These are phyloP conservation scores for Marasmarcha lunaedactyla DNA, from an alignment of 2,888 invertebrate genomes.

Conservation along the genomic window DNA sequence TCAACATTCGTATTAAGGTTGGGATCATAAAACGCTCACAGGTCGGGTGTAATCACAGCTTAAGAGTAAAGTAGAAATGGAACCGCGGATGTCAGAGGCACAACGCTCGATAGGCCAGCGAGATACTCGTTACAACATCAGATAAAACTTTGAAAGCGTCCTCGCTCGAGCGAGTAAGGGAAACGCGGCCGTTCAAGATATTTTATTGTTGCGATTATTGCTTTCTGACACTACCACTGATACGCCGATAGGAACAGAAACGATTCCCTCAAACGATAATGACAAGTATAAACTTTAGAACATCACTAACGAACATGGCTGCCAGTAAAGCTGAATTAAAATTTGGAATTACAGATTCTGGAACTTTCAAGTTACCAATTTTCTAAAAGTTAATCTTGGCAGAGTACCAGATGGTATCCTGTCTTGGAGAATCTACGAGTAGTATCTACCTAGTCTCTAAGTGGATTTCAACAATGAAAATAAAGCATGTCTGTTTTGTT, in stretches of 20 bases:
- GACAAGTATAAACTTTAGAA: too few species aligned
- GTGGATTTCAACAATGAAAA: too few species aligned
- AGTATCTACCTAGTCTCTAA: too few species aligned
- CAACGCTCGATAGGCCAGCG: constrained; percentile 28
- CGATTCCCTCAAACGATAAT: too few species aligned
- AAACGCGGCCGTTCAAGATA: constrained; percentile 30
- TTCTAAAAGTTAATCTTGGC: neutral
- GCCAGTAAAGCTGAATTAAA: too few species aligned
- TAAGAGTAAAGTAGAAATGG: constrained; percentile 25
- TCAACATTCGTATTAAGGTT: neutral
- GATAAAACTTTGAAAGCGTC: constrained; percentile 38
- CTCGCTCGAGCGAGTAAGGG: constrained; percentile 37
- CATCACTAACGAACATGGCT: too few species aligned
- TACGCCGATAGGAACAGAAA: neutral
- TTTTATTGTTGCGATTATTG: constrained; percentile 49
- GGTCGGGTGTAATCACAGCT: neutral
- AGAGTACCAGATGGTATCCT: neutral
- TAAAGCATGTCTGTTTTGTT: too few species aligned
- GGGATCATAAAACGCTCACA: neutral
- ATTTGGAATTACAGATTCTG: constrained; percentile 10
- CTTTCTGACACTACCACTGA: constrained; percentile 12
- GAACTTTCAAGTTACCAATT: constrained; percentile 13
- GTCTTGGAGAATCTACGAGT: neutral
- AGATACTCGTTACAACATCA: constrained; percentile 47
- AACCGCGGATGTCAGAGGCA: constrained; percentile 36